Percentiles rank a stretch among this genome's conserved stretches.
phyloP scores from a whole-genome alignment of 2,113 vertebrate genomes.

The Heterocephalus glaber region DNA sequence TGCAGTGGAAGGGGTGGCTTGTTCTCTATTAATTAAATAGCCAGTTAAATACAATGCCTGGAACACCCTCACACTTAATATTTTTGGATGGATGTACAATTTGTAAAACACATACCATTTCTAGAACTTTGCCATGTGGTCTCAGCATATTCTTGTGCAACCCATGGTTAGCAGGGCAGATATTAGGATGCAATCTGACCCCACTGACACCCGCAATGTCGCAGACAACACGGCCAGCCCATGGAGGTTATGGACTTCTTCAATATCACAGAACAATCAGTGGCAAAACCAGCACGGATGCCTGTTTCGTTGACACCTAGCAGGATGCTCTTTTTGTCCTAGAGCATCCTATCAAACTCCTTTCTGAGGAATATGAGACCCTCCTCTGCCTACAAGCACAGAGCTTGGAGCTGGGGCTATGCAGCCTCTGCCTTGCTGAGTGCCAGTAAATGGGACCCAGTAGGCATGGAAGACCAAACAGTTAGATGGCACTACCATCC shows the following conservation, averaged over 20 bases:
- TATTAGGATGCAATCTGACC: background rate
- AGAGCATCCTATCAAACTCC: background rate
- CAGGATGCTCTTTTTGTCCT: background rate
- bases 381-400: background rate
- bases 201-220: background rate
- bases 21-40: constrained; percentile 26
- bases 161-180: background rate
- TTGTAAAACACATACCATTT: background rate
- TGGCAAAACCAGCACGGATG: background rate
- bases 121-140: background rate
- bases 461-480: constrained; percentile 31
- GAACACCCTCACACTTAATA: background rate
- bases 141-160: background rate
- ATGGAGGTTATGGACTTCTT: background rate
- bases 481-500: background rate
- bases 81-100: background rate
- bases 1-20: rapidly evolving
- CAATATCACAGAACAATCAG: background rate
- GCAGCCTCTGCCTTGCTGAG: background rate
- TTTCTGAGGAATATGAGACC: background rate
- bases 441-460: background rate
- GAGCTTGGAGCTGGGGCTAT: background rate
- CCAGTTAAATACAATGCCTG: background rate
- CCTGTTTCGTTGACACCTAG: background rate
- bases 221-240: background rate